These are phyloP conservation scores for Scytalopus superciliaris DNA, from an alignment of 2,113 vertebrate genomes.

Conservation along the genomic window DNA sequence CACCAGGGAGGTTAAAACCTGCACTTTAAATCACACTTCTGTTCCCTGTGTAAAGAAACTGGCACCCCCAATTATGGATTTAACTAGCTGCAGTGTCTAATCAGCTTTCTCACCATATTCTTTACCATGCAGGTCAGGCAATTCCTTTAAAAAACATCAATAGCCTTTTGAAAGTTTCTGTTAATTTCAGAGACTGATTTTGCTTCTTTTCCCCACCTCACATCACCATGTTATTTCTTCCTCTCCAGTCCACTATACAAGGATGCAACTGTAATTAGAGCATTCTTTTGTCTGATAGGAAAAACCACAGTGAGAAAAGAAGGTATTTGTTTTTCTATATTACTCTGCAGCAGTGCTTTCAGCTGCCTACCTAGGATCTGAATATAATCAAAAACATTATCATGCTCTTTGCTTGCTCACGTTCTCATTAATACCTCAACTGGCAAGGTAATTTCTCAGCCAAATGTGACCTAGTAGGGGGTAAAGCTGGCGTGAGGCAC, in stretches of 20 bases:
- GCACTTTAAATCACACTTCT: not conserved
- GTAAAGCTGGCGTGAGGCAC: not conserved
- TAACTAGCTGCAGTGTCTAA: constrained; percentile 5
- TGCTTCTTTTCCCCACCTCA: not conserved
- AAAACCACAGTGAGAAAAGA: not conserved
- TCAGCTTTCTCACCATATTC: constrained; percentile 3
- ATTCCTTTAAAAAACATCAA: not conserved
- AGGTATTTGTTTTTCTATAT: not conserved
- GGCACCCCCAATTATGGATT: not conserved
- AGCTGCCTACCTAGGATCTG: not conserved
- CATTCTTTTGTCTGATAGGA: constrained; percentile 11
- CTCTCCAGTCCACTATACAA: not conserved
- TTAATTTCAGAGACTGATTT: constrained; percentile 1
- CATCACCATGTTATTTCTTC: not conserved
- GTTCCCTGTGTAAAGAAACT: not conserved
- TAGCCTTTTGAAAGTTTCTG: not conserved
- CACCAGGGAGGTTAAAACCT: not conserved
- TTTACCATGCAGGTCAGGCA: not conserved
- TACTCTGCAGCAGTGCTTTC: not conserved
- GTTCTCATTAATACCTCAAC: constrained; percentile 42
- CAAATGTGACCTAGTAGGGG: not conserved
- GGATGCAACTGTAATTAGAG: constrained; percentile 6
- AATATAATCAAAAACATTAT: constrained; percentile 29
- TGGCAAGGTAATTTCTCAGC: constrained; percentile 51
- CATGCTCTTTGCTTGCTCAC: constrained; percentile 27